Evolutionary conservation across 1,140 invertebrate species (phyloP), one percentile per base, ranked within the genome.

Genomic region (Macrobrachium rosenbergii): DNA sequence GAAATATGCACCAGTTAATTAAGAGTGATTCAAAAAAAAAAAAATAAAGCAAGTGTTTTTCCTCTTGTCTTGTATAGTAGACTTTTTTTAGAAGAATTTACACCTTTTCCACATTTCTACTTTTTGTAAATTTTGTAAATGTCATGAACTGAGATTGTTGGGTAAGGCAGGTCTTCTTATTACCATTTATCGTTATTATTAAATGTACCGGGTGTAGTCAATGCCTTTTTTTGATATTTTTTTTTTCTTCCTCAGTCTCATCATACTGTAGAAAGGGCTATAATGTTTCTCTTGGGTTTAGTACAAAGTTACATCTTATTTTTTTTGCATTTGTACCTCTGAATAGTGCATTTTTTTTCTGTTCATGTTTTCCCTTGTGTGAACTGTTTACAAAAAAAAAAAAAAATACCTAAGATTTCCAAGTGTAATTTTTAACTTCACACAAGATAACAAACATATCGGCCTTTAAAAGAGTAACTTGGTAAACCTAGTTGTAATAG

Each of bases 131-230:
- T 83, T 83, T 73, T 77, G 83, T 84, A 84, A 75, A 83, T 83
- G 82, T 84, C 75, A 84, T 84, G 78, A 75, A 83, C 73, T 84
- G 83, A 73, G 83, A 78, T 84, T 78, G 83, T 67, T 84, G 83
- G 83, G 83, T 84, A 84, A 84, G 83, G 83, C 83, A 78, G 64
- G 58, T 82, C 73, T 77, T 84, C 63, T 64, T 52, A 52, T 52
- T 52, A 52, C 52, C 52, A 52, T 52, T 52, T 72, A 72, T 28
- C 12, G 12, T 62, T 76, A 76, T 77, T 75, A 59, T 28, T 63
- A 83, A 76, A 83, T 76, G 23, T 84, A 63, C 75, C 62, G 83
- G 83, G 83, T 84, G 83, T 84, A 84, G 83, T 77, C 52, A 52
- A 52, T 52, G 52, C 52, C 52, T 67, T 84, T 76, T 45, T 63